Evolutionary conservation across 2,797 vertebrate species (phyloP).

Genomic region (Aphelocoma californica): DNA sequence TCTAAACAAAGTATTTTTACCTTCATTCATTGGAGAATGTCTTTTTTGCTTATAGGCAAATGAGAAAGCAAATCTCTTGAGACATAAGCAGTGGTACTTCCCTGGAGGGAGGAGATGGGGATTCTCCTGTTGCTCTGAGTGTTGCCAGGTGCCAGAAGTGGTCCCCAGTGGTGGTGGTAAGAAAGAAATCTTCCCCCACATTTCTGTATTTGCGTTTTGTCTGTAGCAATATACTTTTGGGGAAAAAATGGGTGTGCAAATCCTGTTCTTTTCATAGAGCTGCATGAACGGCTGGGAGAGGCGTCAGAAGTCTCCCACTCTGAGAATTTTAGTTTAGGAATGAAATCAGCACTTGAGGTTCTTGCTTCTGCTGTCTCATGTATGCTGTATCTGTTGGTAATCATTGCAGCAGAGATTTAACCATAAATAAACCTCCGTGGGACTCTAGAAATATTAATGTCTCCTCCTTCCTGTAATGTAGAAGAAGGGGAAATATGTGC

Average conservation of each 20-base stretch:
- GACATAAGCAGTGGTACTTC: slow-evolving; percentile 36
- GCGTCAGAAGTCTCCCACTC: not conserved
- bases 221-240: not conserved
- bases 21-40: slow-evolving; percentile 20
- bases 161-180: slow-evolving; percentile 43
- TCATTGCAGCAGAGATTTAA: slow-evolving; percentile 5
- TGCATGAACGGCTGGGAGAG: not conserved
- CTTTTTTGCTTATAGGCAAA: slow-evolving; percentile 61
- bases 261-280: not conserved
- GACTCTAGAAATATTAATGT: not conserved
- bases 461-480: not conserved
- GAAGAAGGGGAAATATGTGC: not conserved
- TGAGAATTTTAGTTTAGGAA: not conserved
- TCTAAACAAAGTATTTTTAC: slow-evolving; percentile 5
- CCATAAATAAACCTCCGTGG: not conserved
- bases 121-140: slow-evolving; percentile 53
- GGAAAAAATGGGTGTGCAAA: not conserved
- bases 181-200: not conserved
- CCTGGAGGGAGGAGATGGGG: slow-evolving; percentile 39
- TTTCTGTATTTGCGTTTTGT: not conserved
- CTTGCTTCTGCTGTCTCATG: not conserved
- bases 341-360: not conserved
- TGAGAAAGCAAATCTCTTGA: slow-evolving; percentile 55
- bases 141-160: slow-evolving; percentile 52
- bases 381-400: not conserved